phyloP scores from a whole-genome alignment of 2,113 vertebrate species.

The Baryphthengus martii region DNA sequence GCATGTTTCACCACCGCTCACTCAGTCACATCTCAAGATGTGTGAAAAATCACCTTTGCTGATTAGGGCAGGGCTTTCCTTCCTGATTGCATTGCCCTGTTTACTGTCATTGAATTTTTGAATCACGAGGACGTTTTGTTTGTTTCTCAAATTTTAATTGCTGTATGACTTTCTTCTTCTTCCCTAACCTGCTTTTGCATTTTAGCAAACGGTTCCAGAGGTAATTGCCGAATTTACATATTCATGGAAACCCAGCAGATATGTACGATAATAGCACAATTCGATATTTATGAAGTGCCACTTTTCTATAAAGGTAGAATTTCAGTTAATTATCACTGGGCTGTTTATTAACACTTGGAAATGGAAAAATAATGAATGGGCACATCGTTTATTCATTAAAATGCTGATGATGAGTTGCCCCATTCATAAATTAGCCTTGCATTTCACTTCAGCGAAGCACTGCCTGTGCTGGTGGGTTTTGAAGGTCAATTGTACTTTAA shows the following conservation, averaged over 20 bases:
- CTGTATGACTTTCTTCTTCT: slow-evolving; percentile 57
- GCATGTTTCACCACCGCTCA: slow-evolving; percentile 12
- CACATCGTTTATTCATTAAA: slow-evolving; percentile 71
- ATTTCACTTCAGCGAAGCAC: background rate
- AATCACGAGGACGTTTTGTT: slow-evolving; percentile 53
- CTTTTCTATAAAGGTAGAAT: slow-evolving; percentile 77
- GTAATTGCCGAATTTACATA: slow-evolving; percentile 74
- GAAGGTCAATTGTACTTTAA: slow-evolving; percentile 54
- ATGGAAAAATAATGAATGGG: slow-evolving; percentile 76
- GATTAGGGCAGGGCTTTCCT: slow-evolving; percentile 46
- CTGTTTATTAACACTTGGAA: slow-evolving; percentile 78
- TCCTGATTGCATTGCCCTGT: slow-evolving; percentile 60
- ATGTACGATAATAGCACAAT: slow-evolving; percentile 72
- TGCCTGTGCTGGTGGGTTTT: slow-evolving; percentile 38
- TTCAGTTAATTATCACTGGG: slow-evolving; percentile 73
- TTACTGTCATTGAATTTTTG: slow-evolving; percentile 65
- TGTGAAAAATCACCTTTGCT: slow-evolving; percentile 59
- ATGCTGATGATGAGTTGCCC: slow-evolving; percentile 65
- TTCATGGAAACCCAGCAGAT: slow-evolving; percentile 71
- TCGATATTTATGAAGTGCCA: slow-evolving; percentile 78
- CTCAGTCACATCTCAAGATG: slow-evolving; percentile 38
- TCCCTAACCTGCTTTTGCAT: slow-evolving; percentile 37
- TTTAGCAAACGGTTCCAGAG: slow-evolving; percentile 66
- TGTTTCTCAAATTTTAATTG: slow-evolving; percentile 64
- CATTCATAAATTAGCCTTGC: slow-evolving; percentile 62